These are phyloP conservation scores for Caenorhabditis plicata DNA, from an alignment of 2,888 invertebrate species.

Conservation along the genomic window DNA sequence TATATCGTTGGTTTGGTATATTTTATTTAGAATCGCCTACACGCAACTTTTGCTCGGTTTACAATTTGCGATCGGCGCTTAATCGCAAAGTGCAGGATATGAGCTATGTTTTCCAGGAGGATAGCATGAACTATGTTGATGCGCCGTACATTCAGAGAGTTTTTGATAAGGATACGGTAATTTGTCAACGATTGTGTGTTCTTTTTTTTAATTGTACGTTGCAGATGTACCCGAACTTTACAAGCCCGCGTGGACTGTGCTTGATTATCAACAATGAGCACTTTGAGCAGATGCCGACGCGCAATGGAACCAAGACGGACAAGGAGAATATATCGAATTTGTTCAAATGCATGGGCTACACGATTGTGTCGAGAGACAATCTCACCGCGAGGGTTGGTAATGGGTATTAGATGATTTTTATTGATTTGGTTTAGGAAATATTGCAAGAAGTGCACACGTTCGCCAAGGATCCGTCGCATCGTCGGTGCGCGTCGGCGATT, in stretches of 20 bases:
- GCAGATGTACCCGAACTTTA: conserved; percentile 57
- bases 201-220: neutral
- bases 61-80: neutral
- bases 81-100: neutral
- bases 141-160: conserved; percentile 12
- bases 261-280: conserved; percentile 63
- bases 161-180: conserved; percentile 17
- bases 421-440: conserved; percentile 43
- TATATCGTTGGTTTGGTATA: neutral
- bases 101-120: conserved; percentile 16
- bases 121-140: conserved; percentile 25
- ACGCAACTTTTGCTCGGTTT: conserved; percentile 2
- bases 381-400: conserved; percentile 45
- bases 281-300: conserved; percentile 46
- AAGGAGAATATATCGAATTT: conserved; percentile 47
- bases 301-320: conserved; percentile 51
- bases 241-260: conserved; percentile 57
- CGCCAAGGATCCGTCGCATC: conserved; percentile 34
- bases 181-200: neutral
- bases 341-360: conserved; percentile 55
- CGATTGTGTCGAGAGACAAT: conserved; percentile 47
- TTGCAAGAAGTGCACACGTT: conserved; percentile 38
- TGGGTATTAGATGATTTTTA: neutral
- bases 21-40: neutral
- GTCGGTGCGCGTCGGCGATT: conserved; percentile 33